Percentiles rank a stretch among this genome's conserved stretches.
Conservation (phyloP, 2,113 vertebrate species). For the Laticauda laticaudata region DNA sequence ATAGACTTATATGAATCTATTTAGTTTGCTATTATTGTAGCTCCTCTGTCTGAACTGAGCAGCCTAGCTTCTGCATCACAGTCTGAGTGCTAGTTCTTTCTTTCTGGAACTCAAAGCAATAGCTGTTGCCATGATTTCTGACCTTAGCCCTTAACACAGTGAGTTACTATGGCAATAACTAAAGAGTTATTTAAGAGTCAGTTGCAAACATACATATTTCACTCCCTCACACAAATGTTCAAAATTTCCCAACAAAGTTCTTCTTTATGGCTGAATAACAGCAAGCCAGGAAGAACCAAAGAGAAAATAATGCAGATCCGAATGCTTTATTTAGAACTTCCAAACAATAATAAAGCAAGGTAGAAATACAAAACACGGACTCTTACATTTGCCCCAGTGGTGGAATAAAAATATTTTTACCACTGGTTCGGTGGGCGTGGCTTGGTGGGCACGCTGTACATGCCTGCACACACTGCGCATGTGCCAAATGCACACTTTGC, state of each 20-base stretch:
- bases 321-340: background rate
- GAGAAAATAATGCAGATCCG: background rate
- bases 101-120: background rate
- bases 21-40: background rate
- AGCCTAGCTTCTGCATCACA: background rate
- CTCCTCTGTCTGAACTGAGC: background rate
- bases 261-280: background rate
- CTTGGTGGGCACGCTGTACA: too few species aligned
- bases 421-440: too few species aligned
- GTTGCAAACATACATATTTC: background rate
- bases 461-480: too few species aligned
- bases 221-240: background rate
- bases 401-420: too few species aligned
- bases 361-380: background rate
- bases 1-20: background rate
- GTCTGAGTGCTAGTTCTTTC: background rate
- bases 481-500: too few species aligned
- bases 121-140: background rate
- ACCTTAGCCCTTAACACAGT: background rate
- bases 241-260: background rate
- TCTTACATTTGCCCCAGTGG: background rate
- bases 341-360: background rate
- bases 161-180: background rate
- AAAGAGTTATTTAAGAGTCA: background rate
- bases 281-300: background rate